These are phyloP conservation scores for Cryptus viduatorius DNA, from an alignment of 2,888 invertebrate species.

Conservation along the genomic window DNA sequence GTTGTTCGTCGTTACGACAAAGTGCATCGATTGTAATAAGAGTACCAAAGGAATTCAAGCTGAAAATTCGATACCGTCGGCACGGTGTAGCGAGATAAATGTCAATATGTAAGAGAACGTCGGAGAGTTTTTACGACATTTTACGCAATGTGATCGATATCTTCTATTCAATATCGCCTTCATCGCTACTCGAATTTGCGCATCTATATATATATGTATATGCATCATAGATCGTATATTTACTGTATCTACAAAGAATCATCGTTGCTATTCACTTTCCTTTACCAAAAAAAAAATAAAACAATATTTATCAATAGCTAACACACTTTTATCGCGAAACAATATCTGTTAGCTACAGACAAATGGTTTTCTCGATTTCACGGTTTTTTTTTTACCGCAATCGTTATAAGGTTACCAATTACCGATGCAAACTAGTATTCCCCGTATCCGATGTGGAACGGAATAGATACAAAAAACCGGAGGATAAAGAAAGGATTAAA, in stretches of 20 bases:
- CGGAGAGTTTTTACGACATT: constrained; percentile 26
- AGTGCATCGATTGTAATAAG: constrained; percentile 67
- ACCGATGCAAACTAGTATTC: not conserved
- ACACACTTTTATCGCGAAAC: not conserved
- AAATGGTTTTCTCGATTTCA: not conserved
- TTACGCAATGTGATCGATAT: constrained; percentile 67
- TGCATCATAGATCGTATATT: not conserved
- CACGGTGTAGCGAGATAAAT: constrained; percentile 31
- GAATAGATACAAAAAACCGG: not conserved
- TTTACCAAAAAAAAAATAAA: not conserved
- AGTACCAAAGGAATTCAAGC: constrained; percentile 57
- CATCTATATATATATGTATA: not conserved
- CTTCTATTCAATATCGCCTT: constrained; percentile 54
- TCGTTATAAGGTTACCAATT: not conserved
- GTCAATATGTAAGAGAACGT: constrained; percentile 26
- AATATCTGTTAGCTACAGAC: not conserved
- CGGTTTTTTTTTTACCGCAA: not conserved
- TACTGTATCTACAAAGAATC: not conserved
- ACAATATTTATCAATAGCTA: not conserved
- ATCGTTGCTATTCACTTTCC: not conserved
- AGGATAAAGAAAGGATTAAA: not conserved
- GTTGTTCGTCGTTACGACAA: constrained; percentile 51
- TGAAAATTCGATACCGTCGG: constrained; percentile 37
- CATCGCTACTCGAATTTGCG: constrained; percentile 45
- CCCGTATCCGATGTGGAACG: not conserved